Percentiles rank a stretch among this genome's conserved stretches.
Conservation (phyloP, 2,113 vertebrate species). For the Ammodytes marinus region DNA sequence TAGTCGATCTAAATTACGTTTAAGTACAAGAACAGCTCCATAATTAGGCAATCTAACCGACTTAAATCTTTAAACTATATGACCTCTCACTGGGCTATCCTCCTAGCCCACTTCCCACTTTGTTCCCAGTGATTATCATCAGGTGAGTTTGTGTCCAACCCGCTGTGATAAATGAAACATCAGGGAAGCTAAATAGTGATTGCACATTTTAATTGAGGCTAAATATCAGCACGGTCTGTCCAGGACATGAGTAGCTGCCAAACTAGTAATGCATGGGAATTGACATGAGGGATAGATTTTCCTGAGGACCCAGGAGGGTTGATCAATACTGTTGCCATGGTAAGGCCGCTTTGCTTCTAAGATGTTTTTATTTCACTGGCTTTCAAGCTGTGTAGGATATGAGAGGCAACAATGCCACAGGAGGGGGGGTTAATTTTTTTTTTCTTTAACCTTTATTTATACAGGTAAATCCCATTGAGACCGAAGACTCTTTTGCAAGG, state of each 20-base stretch:
- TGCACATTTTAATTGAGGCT: conserved; percentile 72
- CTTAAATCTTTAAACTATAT: conserved; percentile 22
- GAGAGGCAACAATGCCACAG: conserved; percentile 71
- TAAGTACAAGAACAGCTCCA: conserved; percentile 9
- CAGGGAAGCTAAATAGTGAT: conserved; percentile 73
- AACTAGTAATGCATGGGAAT: conserved; percentile 79
- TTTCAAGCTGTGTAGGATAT: conserved; percentile 75
- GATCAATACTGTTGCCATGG: conserved; percentile 84
- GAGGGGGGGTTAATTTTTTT: conserved; percentile 58
- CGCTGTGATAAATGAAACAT: conserved; percentile 76
- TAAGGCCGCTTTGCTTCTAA: conserved; percentile 78
- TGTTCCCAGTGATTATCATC: conserved; percentile 58
- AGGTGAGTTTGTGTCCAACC: conserved; percentile 60
- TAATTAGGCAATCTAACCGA: conserved; percentile 25
- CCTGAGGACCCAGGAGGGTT: conserved; percentile 74
- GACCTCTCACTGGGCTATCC: conserved; percentile 34
- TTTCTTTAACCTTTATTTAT: too few relatives aligned
- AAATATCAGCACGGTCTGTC: conserved; percentile 75
- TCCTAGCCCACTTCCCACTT: conserved; percentile 10
- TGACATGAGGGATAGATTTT: conserved; percentile 79
- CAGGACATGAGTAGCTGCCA: conserved; percentile 68
- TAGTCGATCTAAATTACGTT: conserved; percentile 26
- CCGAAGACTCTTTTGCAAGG: too few relatives aligned
- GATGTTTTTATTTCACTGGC: conserved; percentile 81
- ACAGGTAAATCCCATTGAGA: too few relatives aligned